Evolutionary conservation across 2,113 vertebrate species (phyloP), one percentile per base, ranked within the genome.

Genomic region (Zapus hudsonius): DNA sequence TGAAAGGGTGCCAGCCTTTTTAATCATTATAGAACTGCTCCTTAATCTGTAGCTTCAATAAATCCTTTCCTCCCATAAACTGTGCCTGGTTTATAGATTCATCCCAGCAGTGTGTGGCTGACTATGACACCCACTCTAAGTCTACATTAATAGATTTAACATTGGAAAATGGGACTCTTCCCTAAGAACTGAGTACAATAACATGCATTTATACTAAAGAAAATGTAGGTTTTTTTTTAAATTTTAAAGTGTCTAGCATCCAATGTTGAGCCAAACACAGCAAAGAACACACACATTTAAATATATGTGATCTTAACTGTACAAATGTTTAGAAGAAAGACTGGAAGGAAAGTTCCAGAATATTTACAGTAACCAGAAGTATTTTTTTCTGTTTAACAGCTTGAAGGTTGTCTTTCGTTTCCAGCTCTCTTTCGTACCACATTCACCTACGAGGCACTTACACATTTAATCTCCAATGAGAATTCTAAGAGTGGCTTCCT

Each of bases 401-500:
- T 64, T 7, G 55, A 90, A 72, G 20, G 2, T 4, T 5, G 5
- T 25, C 38, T 85, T 73, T 88, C 47, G 15, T 84, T 59, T 22
- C 42, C 16, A 20, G 15, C 27, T 16, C 27, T 75, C 61, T 36
- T 76, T 31, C 22, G 4, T 7, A 33, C 23, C 17, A 47, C 31
- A 47, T 73, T 72, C 92, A 25, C 29, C 66, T 64, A 69, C 27
- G 3, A 87, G 55, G 1, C 31, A 74, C 55, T 57, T 61, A 36
- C 1, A 44, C 7, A 57, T 80, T 81, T 20, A 94, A 92, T 70
- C 47, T 67, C 75, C 63, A 82, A 31, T 38, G 16, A 55, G 94
- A 80, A 64, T 4, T 47, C 85, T 42, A 81, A 52, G 4, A 84
- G 36, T 19, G 78, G 17, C 27, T 72, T 76, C 23, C 25, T 63